Evolutionary conservation across 2,888 invertebrate genomes (phyloP).

Genomic region (Tenthredo notha): DNA sequence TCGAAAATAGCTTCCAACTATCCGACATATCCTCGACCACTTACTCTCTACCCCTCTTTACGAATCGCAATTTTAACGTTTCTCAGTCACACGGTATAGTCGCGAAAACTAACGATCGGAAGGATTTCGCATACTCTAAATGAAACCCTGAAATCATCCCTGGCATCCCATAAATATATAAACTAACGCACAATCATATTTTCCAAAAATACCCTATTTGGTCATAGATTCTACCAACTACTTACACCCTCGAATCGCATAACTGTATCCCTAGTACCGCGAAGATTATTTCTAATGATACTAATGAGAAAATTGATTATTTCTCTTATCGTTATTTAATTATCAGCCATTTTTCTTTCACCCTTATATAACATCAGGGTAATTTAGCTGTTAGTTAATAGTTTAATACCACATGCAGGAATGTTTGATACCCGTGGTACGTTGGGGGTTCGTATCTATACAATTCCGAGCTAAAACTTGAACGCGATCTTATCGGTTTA

Average conservation of each 20-base stretch:
- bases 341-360: background rate
- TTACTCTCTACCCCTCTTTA: background rate
- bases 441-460: background rate
- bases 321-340: background rate
- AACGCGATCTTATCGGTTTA: slow-evolving; percentile 6
- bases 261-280: too few relatives aligned
- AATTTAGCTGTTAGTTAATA: background rate
- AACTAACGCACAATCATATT: too few relatives aligned
- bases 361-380: background rate
- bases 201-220: too few relatives aligned
- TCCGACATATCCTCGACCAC: background rate
- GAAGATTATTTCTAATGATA: too few relatives aligned
- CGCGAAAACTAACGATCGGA: background rate
- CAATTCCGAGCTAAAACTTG: slow-evolving; percentile 1
- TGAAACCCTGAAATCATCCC: too few relatives aligned
- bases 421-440: background rate
- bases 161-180: too few relatives aligned
- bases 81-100: background rate
- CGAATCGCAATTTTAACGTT: background rate
- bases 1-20: slow-evolving; percentile 4
- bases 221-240: too few relatives aligned
- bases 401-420: slow-evolving; percentile 20
- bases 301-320: background rate
- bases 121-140: background rate
- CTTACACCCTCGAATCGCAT: too few relatives aligned